Percentiles rank a stretch among this genome's conserved stretches.
These are phyloP conservation scores for Stigmatopora nigra DNA, from an alignment of 2,113 vertebrate species.

Conservation along the genomic window DNA sequence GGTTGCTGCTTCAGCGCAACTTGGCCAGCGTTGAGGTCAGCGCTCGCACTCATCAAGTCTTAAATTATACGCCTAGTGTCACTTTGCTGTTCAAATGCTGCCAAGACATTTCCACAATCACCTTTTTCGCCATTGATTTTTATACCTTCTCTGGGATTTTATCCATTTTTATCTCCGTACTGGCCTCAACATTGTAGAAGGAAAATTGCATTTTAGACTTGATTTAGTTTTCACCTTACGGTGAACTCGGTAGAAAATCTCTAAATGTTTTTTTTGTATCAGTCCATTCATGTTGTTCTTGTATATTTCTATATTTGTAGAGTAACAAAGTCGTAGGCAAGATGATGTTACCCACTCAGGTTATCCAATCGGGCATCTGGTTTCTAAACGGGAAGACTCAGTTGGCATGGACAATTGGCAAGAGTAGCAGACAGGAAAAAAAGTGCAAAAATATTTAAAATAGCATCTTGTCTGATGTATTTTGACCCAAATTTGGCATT, in stretches of 20 bases:
- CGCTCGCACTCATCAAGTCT: background rate
- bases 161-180: background rate
- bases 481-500: background rate
- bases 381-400: conserved; percentile 1
- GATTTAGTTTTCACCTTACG: background rate
- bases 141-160: background rate
- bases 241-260: background rate
- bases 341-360: background rate
- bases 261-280: background rate
- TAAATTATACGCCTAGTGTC: background rate
- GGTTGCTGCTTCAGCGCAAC: background rate
- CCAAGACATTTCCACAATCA: background rate
- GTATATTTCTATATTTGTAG: background rate
- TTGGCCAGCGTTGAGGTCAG: background rate
- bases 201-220: background rate
- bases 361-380: background rate
- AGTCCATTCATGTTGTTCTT: background rate
- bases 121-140: background rate
- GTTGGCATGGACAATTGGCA: background rate
- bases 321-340: background rate
- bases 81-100: background rate
- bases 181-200: background rate
- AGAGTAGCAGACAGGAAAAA: background rate
- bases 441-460: background rate
- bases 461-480: background rate